Evolutionary conservation across 1,140 invertebrate species (phyloP).

Genomic region (Aphelenchoides fujianensis): DNA sequence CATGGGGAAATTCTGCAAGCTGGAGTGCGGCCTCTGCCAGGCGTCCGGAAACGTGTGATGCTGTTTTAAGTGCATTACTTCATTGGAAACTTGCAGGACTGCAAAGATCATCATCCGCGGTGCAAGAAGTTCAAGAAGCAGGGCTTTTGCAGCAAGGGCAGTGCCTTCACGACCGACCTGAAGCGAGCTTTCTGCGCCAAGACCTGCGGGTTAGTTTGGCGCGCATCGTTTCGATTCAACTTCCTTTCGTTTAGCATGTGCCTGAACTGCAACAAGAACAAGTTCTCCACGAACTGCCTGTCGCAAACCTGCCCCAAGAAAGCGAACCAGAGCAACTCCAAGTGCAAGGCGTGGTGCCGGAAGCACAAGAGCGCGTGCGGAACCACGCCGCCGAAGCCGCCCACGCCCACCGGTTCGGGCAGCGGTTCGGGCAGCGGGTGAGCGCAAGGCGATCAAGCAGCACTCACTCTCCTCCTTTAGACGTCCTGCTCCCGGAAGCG

Average conservation of each 20-base stretch:
- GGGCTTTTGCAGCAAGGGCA: too few relatives aligned
- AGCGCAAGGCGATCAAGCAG: too few relatives aligned
- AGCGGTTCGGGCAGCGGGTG: too few relatives aligned
- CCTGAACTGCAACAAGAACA: background rate
- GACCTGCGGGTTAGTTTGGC: background rate
- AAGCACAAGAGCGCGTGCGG: background rate
- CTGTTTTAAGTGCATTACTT: too few relatives aligned
- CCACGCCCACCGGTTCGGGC: background rate
- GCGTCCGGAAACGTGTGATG: background rate
- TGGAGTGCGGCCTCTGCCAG: background rate
- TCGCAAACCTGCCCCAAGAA: background rate
- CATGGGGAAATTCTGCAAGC: background rate
- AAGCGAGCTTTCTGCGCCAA: background rate
- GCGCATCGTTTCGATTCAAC: background rate
- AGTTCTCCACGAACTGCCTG: background rate
- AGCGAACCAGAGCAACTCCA: background rate
- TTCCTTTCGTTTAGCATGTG: background rate
- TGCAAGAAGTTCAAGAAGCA: too few relatives aligned
- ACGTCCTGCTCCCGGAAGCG: too few relatives aligned
- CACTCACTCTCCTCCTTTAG: too few relatives aligned
- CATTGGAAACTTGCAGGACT: too few relatives aligned
- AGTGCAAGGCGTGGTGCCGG: background rate
- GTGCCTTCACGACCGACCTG: too few relatives aligned
- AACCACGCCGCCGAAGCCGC: background rate
- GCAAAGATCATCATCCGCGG: too few relatives aligned